phyloP scores from a whole-genome alignment of 2,797 vertebrate species.

The Sebastes dallii region DNA sequence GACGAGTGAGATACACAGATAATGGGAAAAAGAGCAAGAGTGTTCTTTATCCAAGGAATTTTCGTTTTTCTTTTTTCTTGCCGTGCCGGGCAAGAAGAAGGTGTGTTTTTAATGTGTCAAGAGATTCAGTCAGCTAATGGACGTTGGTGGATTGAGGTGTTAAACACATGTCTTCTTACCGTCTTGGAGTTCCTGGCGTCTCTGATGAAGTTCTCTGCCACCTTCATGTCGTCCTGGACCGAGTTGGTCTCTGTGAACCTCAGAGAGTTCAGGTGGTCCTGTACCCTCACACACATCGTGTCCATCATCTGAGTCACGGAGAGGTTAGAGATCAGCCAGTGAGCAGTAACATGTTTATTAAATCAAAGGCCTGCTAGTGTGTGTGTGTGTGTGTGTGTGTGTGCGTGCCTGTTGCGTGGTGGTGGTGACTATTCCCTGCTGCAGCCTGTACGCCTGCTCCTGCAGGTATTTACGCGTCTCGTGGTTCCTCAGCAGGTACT shows the following conservation, averaged over 20 bases:
- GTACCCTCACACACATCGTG: slow-evolving; percentile 95
- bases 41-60: neutral
- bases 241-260: slow-evolving; percentile 82
- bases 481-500: slow-evolving; percentile 94
- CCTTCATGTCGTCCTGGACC: slow-evolving; percentile 90
- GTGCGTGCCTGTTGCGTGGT: slow-evolving; percentile 92
- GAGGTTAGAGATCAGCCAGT: neutral
- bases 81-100: neutral
- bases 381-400: neutral
- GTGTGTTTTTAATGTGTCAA: neutral
- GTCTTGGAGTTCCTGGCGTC: slow-evolving; percentile 96
- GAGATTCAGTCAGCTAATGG: neutral
- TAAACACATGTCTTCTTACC: slow-evolving; percentile 64
- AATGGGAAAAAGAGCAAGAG: neutral
- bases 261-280: slow-evolving; percentile 97
- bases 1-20: neutral
- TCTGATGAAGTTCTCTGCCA: slow-evolving; percentile 89
- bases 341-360: fast-evolving
- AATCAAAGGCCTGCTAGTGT: neutral
- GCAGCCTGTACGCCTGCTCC: slow-evolving; percentile 95
- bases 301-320: slow-evolving; percentile 89
- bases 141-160: neutral
- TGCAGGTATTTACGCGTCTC: slow-evolving; percentile 95
- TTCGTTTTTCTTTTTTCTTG: neutral
- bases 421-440: slow-evolving; percentile 95